These are phyloP conservation scores for Syngnathus rostellatus DNA, from an alignment of 2,797 vertebrate species.

Conservation along the genomic window DNA sequence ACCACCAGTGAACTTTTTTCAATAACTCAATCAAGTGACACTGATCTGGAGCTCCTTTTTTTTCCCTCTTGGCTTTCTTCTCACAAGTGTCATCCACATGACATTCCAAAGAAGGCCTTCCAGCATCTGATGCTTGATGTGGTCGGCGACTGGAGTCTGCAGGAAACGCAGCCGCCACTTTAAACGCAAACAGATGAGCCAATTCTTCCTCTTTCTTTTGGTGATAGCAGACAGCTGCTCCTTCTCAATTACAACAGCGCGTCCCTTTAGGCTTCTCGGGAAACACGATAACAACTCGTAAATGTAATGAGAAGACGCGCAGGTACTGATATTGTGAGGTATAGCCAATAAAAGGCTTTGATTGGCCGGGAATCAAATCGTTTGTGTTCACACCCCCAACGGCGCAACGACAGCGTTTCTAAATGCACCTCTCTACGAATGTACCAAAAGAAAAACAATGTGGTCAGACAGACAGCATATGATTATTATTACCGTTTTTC, in stretches of 20 bases:
- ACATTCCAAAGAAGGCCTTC: background rate
- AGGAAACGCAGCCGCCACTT: background rate
- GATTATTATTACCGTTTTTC: too few relatives aligned
- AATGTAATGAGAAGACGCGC: background rate
- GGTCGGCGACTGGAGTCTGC: background rate
- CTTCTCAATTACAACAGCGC: background rate
- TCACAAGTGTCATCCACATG: background rate
- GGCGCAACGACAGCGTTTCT: too few relatives aligned
- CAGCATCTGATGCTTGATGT: background rate
- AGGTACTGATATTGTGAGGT: background rate
- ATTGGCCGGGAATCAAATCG: too few relatives aligned
- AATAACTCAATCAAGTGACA: background rate
- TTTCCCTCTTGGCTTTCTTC: background rate
- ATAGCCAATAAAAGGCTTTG: too few relatives aligned
- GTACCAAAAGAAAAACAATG: too few relatives aligned
- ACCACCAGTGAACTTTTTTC: background rate
- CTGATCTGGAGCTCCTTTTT: background rate
- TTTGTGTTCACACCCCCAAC: too few relatives aligned
- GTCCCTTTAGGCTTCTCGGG: background rate
- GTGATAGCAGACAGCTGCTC: background rate
- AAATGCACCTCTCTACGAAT: too few relatives aligned
- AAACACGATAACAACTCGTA: background rate
- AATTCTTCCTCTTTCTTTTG: background rate
- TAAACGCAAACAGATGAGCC: slow-evolving; percentile 3
- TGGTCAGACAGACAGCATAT: too few relatives aligned